A percentile compares a stretch with the other conserved stretches of the same genome.
Conservation (phyloP, 2,888 invertebrate species). For the Tinea semifulvella region DNA sequence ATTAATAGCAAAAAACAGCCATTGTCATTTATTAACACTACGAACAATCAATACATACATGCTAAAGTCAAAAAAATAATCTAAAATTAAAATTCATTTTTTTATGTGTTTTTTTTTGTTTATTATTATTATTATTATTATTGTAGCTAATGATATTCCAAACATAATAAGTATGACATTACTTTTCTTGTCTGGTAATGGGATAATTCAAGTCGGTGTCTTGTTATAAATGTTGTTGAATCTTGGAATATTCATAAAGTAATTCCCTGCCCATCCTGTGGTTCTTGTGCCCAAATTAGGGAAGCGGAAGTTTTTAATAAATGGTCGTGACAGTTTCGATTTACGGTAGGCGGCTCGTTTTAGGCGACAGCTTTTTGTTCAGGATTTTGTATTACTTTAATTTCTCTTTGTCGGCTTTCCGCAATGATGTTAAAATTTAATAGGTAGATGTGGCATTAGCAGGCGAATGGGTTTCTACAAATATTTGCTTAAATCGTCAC, state of each 20-base stretch:
- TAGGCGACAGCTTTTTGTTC: slow-evolving; percentile 17
- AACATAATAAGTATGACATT: not conserved
- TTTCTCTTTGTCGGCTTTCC: slow-evolving; percentile 19
- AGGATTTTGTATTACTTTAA: slow-evolving; percentile 22
- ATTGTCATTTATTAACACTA: no score
- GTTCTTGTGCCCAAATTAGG: slow-evolving; percentile 25
- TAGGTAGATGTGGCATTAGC: no score
- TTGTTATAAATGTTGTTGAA: slow-evolving; percentile 4
- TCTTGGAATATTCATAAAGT: slow-evolving; percentile 33
- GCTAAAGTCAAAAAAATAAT: no score
- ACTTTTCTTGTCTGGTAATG: not conserved
- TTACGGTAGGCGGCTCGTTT: slow-evolving; percentile 25
- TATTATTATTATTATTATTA: no score
- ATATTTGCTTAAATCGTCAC: no score
- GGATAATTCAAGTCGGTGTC: not conserved
- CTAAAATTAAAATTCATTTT: no score
- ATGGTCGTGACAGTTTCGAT: slow-evolving; percentile 34
- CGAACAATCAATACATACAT: no score
- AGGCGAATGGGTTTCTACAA: no score
- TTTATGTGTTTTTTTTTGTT: no score
- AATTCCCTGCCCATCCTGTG: slow-evolving; percentile 27
- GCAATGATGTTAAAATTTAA: no score
- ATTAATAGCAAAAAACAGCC: no score
- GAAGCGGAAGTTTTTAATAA: slow-evolving; percentile 33
- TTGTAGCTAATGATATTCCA: not conserved